phyloP scores from a whole-genome alignment of 2,888 invertebrate genomes.

The Epicampocera succincta region DNA sequence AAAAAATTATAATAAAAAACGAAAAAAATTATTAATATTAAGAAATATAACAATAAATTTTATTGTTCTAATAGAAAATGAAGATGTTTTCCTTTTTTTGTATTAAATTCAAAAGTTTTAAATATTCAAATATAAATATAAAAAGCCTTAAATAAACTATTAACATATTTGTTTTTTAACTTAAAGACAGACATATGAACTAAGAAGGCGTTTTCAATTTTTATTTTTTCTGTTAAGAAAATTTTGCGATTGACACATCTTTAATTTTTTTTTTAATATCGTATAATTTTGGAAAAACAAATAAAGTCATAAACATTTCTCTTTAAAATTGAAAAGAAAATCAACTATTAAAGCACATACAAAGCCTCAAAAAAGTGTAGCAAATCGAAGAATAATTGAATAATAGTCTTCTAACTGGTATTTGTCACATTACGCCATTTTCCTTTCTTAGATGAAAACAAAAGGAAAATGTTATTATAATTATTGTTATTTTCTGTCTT shows the following conservation, averaged over 20 bases:
- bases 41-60: constrained; percentile 61
- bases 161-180: not conserved
- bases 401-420: too few relatives aligned
- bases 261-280: constrained; percentile 60
- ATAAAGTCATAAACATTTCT: not conserved
- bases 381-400: not conserved
- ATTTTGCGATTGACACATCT: constrained; percentile 78
- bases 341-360: constrained; percentile 61
- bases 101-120: constrained; percentile 13
- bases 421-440: too few relatives aligned
- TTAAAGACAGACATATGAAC: constrained; percentile 27
- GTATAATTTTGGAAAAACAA: constrained; percentile 65
- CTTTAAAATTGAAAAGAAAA: constrained; percentile 41
- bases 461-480: too few relatives aligned
- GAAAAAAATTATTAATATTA: constrained; percentile 15
- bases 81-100: constrained; percentile 21
- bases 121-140: constrained; percentile 20
- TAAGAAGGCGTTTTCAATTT: constrained; percentile 41
- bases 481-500: too few relatives aligned
- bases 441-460: too few relatives aligned
- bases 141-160: constrained; percentile 60
- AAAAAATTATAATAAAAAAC: constrained; percentile 5
- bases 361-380: constrained; percentile 38
- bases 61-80: constrained; percentile 12
- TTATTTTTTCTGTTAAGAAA: constrained; percentile 51